Conservation (phyloP, 2,888 invertebrate genomes). For the Polydrusus cervinus region DNA sequence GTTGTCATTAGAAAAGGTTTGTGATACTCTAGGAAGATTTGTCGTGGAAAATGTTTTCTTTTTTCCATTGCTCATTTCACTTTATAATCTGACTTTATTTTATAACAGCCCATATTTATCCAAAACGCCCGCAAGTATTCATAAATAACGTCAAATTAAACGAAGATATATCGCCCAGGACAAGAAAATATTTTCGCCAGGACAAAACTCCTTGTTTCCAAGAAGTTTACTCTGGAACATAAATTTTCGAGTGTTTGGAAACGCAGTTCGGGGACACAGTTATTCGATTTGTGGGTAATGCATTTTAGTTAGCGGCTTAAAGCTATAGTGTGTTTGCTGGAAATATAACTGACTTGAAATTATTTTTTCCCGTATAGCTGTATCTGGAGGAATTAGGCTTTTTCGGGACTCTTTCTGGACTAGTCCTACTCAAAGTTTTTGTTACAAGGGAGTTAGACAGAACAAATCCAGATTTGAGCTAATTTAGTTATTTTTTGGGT, state of each 20-base stretch:
- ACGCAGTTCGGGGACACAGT: constrained; percentile 30
- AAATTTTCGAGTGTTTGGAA: constrained; percentile 40
- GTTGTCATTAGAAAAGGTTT: too few relatives aligned
- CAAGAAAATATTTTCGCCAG: constrained; percentile 18
- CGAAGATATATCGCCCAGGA: constrained; percentile 40
- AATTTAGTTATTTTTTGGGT: too few relatives aligned
- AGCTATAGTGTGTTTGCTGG: constrained; percentile 9
- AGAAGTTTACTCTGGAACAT: constrained; percentile 37
- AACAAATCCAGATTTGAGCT: too few relatives aligned
- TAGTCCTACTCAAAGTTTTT: too few relatives aligned
- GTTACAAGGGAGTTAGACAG: too few relatives aligned
- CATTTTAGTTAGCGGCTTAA: constrained; percentile 38
- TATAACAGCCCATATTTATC: constrained; percentile 5
- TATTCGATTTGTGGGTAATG: constrained; percentile 46
- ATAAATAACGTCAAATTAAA: constrained; percentile 36
- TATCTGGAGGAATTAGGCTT: too few relatives aligned
- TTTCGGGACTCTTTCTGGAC: too few relatives aligned
- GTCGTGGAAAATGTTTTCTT: too few relatives aligned
- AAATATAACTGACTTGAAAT: neutral
- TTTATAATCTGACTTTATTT: neutral
- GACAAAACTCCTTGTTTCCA: constrained; percentile 36
- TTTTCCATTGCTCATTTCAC: neutral
- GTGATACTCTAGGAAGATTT: too few relatives aligned
- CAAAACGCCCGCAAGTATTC: constrained; percentile 30
- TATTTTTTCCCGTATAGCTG: neutral